A percentile compares a stretch with the other conserved stretches of the same genome.
These are phyloP conservation scores for Latheticus oryzae DNA, from an alignment of 2,888 invertebrate genomes.

Conservation along the genomic window DNA sequence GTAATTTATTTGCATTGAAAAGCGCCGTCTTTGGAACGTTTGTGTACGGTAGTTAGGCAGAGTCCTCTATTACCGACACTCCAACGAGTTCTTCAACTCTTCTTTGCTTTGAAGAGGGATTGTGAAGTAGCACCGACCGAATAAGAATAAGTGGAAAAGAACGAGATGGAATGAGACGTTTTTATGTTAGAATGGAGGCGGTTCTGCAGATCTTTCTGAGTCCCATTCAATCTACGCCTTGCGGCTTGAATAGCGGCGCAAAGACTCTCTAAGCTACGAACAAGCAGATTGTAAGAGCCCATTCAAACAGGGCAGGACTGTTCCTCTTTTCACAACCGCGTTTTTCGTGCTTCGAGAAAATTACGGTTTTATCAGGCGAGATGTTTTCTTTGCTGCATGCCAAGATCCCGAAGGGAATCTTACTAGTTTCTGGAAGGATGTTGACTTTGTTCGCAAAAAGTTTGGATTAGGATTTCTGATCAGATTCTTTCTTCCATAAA, in stretches of 20 bases:
- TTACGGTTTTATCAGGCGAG: constrained; percentile 5
- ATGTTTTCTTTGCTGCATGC: too few relatives aligned
- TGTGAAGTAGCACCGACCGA: constrained; percentile 25
- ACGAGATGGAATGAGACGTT: constrained; percentile 45
- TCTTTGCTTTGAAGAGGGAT: constrained; percentile 42
- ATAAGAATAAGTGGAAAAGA: constrained; percentile 39
- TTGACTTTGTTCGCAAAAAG: too few relatives aligned
- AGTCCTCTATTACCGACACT: constrained; percentile 52
- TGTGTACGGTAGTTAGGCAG: constrained; percentile 52
- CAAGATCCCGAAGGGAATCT: too few relatives aligned
- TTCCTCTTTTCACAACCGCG: too few relatives aligned
- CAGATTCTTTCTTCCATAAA: not conserved
- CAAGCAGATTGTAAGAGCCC: constrained; percentile 46
- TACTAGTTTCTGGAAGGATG: too few relatives aligned
- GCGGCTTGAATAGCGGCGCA: constrained; percentile 47
- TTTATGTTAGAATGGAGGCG: constrained; percentile 44
- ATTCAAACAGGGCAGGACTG: constrained; percentile 36
- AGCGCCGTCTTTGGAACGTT: constrained; percentile 49
- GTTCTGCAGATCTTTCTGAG: constrained; percentile 44
- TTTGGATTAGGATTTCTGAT: too few relatives aligned
- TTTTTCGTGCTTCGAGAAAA: not conserved
- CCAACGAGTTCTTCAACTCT: constrained; percentile 46
- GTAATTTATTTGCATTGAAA: constrained; percentile 56
- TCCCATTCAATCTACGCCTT: constrained; percentile 48
- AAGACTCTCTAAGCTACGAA: constrained; percentile 48